Base-by-base conservation (phyloP, 2,888 invertebrate species). In the Volucella inanis region DNA sequence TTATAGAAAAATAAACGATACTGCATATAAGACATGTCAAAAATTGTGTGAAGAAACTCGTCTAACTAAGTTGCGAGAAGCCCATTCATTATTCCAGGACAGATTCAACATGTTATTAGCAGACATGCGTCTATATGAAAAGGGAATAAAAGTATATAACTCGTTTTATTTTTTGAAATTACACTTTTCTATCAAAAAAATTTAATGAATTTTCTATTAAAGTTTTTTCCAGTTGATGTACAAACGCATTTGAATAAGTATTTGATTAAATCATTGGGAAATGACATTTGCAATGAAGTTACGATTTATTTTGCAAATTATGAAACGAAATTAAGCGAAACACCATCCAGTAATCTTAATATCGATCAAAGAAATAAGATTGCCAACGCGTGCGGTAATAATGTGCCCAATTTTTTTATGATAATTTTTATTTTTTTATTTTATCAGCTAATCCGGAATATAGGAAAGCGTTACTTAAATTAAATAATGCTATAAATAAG, bases 51-150 rank as follows among this genome's bases (percentile, higher is more conserved):
- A 96, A 87, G 95, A 95, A 80, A 94, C 95, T 15, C 93, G 96
- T n/a, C 94, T 96, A 88, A 94, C 94, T 10, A 95, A 94, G 87
- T 92, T 96, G 87, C 94, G 97, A 87, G 96, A 96, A 90, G 96
- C 95, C 0, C 96, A 97, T 91, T 95, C 95, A 4, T 95, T 96
- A 74, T 93, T 97, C 47, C 96, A 97, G 92, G 97, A 98, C 88
- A 96, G 96, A 90, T 93, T 98, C 3, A 96, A 97, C 89, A 94
- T 95, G 65, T 92, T 97, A 67, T 92, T 96, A 10, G 94, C 94
- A 87, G 96, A 97, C 89, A 94, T 97, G 43, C 94, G 96, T 88
- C 92, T 97, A 45, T 97, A 96, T 91, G 96, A 96, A 88, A 97
- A 96, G 90, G 97, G 97, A 0, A 92, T 96, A 31, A 74, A 78